Percentiles rank a stretch among this genome's conserved stretches.
phyloP scores from a whole-genome alignment of 2,888 invertebrate genomes.

The Carterocephalus palaemon region DNA sequence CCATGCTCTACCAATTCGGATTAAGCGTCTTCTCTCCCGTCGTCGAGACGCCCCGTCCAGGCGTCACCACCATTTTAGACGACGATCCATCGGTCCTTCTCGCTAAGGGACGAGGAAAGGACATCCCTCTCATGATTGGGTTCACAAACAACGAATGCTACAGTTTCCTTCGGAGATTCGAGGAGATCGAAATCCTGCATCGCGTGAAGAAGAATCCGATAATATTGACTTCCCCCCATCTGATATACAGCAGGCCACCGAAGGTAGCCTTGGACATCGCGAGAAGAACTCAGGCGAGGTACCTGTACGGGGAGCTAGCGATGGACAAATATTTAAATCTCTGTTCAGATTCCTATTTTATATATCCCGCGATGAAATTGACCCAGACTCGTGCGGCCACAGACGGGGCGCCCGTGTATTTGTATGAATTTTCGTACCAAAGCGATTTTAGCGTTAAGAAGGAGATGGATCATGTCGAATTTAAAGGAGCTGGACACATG shows the following conservation, averaged over 20 bases:
- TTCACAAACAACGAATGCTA: conserved; percentile 60
- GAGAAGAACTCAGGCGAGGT: conserved; percentile 41
- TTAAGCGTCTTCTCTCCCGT: conserved; percentile 56
- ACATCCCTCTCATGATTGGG: conserved; percentile 59
- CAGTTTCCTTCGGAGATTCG: conserved; percentile 49
- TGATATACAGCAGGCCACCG: conserved; percentile 39
- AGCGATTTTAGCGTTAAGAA: conserved; percentile 69
- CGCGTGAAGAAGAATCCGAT: conserved; percentile 42
- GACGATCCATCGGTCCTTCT: conserved; percentile 56
- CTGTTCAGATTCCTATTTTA: conserved; percentile 53
- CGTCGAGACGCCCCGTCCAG: conserved; percentile 51
- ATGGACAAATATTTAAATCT: conserved; percentile 47
- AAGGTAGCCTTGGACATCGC: conserved; percentile 35
- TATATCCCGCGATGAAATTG: conserved; percentile 55
- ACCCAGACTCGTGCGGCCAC: conserved; percentile 38
- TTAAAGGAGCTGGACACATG: conserved; percentile 77
- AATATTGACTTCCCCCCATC: conserved; percentile 41
- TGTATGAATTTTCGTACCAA: conserved; percentile 77
- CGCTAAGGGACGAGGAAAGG: conserved; percentile 46
- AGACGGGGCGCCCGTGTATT: conserved; percentile 61
- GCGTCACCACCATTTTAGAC: conserved; percentile 53
- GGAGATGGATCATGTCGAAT: conserved; percentile 47
- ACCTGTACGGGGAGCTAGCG: conserved; percentile 44
- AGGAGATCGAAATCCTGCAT: conserved; percentile 44
- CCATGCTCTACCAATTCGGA: conserved; percentile 48